Percentiles rank a stretch among this genome's conserved stretches.
Conservation (phyloP, 2,113 vertebrate species). For the Paratilapia polleni region DNA sequence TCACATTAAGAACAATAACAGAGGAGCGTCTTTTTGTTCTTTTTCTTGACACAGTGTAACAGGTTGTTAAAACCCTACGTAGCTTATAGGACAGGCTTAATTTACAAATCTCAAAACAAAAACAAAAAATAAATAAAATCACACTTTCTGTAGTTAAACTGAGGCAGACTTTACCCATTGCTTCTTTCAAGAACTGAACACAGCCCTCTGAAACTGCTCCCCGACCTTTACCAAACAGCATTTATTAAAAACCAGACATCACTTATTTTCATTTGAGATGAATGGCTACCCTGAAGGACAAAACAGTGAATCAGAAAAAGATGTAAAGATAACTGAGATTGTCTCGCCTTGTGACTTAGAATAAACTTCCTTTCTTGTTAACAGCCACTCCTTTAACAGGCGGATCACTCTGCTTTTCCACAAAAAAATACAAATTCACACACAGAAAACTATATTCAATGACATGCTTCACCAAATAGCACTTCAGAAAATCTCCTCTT, state of each 20-base stretch:
- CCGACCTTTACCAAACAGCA: conserved; percentile 17
- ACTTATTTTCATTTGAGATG: conserved; percentile 15
- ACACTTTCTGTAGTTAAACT: conserved; percentile 2
- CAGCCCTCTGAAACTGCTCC: not conserved
- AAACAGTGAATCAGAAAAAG: conserved; percentile 18
- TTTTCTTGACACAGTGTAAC: conserved; percentile 66
- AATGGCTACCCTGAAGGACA: conserved; percentile 24
- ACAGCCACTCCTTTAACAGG: conserved; percentile 9
- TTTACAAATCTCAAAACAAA: conserved; percentile 49
- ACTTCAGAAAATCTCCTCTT: conserved; percentile 31
- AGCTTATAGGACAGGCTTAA: conserved; percentile 59
- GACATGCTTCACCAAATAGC: conserved; percentile 56
- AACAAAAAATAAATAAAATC: not conserved
- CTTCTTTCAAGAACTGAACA: conserved; percentile 15
- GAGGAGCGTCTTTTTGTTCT: conserved; percentile 50
- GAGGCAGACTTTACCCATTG: not conserved
- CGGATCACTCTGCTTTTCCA: not conserved
- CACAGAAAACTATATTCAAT: conserved; percentile 45
- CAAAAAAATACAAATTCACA: conserved; percentile 49
- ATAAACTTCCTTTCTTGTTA: conserved; percentile 9
- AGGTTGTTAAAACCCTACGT: conserved; percentile 59
- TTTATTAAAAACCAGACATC: conserved; percentile 18
- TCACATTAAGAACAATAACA: conserved; percentile 56
- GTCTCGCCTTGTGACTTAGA: conserved; percentile 7
- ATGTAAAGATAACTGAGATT: conserved; percentile 13